phyloP scores from a whole-genome alignment of 2,113 vertebrate genomes.

The Tauraco erythrolophus region DNA sequence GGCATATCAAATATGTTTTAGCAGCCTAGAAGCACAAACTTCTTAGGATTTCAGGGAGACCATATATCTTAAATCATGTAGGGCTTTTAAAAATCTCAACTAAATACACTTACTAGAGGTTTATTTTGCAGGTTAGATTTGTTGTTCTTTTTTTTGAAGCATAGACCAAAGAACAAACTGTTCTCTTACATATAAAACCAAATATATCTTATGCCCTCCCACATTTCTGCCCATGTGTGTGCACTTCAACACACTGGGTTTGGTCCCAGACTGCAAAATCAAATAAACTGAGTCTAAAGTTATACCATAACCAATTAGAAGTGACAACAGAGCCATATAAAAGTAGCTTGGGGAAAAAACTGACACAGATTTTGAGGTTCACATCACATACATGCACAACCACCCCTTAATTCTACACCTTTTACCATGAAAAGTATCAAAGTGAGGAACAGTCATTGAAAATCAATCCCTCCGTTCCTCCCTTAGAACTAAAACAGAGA shows the following conservation, averaged over 20 bases:
- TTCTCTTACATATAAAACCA: not conserved
- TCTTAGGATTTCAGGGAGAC: not conserved
- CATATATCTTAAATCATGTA: not conserved
- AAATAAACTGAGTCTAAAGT: not conserved
- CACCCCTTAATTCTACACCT: not conserved
- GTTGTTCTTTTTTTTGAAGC: not conserved
- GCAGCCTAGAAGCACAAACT: constrained; percentile 4
- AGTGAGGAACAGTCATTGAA: not conserved
- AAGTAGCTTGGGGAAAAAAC: not conserved
- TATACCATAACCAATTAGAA: not conserved
- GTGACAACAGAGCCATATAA: not conserved
- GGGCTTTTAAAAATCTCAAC: not conserved
- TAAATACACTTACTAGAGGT: not conserved
- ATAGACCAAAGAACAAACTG: not conserved
- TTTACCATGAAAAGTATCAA: not conserved
- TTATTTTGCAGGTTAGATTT: not conserved
- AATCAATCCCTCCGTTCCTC: not conserved
- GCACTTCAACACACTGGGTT: not conserved
- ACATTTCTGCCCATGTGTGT: not conserved
- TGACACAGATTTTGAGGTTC: not conserved
- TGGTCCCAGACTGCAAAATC: not conserved
- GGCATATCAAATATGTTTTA: constrained; percentile 11
- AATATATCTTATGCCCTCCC: not conserved
- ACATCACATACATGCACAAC: not conserved
- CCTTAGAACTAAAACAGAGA: not conserved